Evolutionary conservation across 2,888 invertebrate genomes (phyloP), one percentile per base, ranked within the genome.

Genomic region (Blera fallax): DNA sequence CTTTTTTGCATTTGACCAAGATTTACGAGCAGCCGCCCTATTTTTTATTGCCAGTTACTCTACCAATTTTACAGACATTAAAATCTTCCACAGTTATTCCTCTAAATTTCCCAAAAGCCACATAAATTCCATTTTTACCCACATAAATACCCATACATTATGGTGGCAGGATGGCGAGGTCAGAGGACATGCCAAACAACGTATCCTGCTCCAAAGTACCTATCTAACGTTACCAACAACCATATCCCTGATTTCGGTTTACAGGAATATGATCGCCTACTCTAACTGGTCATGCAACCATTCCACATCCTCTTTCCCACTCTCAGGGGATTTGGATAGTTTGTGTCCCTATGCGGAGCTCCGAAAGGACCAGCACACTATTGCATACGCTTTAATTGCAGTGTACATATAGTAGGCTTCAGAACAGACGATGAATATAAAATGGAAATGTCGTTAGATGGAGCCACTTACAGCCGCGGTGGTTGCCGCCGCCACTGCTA

Each of bases 11-110:
- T 83, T 78, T 58, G 83, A 65, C 80, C 80, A 80, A 74, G 74
- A 84, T 84, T 80, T 84, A 84, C 70, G 80, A 70, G 74, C 70
- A 56, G 72, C 70, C 84, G 74, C 74, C 84, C 74, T 60, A 74
- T 84, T 80, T 84, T 84, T 84, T 84, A 84, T 84, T 80, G 80
- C 84, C 84, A 76, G 80, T 80, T 80, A 80, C 74, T 76, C 74
- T 70, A 84, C 84, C 84, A 84, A 84, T 80, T 84, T 84, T 84
- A 84, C 84, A 84, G 80, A 76, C 84, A 84, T 84, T 84, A 84
- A 84, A 84, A 84, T 80, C 84, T 84, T 76, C 74, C 80, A 80
- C 80, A 80, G 84, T 84, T 80, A 80, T 84, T 84, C 84, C 84
- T 84, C 74, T 84, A 84, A 80, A 84, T 84, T 84, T 84, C 65